phyloP scores from a whole-genome alignment of 2,888 invertebrate species.

The Uloborus plumipes region DNA sequence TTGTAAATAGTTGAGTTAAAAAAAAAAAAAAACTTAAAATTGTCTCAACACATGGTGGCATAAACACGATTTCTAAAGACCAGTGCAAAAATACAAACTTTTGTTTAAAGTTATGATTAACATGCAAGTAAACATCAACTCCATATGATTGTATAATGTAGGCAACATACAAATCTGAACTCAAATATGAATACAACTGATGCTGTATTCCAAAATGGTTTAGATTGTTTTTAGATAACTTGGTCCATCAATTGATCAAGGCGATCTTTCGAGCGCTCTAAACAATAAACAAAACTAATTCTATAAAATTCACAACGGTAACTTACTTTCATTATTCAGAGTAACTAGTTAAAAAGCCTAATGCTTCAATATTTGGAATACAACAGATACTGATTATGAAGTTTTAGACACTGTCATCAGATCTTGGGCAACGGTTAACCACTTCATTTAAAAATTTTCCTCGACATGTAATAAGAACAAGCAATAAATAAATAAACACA shows the following conservation, averaged over 20 bases:
- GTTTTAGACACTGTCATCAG: conserved; percentile 54
- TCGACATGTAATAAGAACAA: conserved; percentile 53
- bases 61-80: conserved; percentile 56
- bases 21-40: no score
- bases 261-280: conserved; percentile 50
- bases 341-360: conserved; percentile 58
- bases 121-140: conserved; percentile 57
- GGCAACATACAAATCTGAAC: conserved; percentile 58
- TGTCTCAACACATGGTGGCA: not conserved
- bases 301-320: conserved; percentile 64
- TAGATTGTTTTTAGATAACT: conserved; percentile 41
- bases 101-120: conserved; percentile 54
- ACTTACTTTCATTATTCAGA: conserved; percentile 60
- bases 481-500: conserved; percentile 62
- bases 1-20: no score
- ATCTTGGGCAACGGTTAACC: conserved; percentile 57
- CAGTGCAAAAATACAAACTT: conserved; percentile 65
- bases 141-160: conserved; percentile 63
- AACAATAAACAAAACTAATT: conserved; percentile 65
- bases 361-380: conserved; percentile 60
- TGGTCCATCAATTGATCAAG: conserved; percentile 56
- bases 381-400: conserved; percentile 48
- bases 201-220: conserved; percentile 30
- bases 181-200: conserved; percentile 58
- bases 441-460: conserved; percentile 48